Conservation (phyloP, 1,140 invertebrate genomes). For the Drosophila prosaltans region DNA sequence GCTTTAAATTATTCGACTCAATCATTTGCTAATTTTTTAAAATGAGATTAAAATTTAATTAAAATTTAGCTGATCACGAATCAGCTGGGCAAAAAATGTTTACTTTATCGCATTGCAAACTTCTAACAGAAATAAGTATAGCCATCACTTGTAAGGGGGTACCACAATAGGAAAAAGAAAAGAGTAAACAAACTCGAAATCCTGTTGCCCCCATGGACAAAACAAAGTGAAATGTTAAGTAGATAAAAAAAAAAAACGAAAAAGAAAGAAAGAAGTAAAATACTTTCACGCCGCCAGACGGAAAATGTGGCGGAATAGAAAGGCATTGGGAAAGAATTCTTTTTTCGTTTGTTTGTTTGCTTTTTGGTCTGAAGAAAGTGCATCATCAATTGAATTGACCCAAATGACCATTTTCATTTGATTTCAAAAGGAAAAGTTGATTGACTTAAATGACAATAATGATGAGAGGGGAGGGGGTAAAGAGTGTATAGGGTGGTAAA, state of each 20-base stretch:
- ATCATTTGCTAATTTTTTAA: no score
- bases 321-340: constrained; percentile 46
- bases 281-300: constrained; percentile 63
- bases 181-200: constrained; percentile 35
- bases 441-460: constrained; percentile 66
- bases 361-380: constrained; percentile 64
- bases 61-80: no score
- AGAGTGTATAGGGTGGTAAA: background rate
- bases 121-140: background rate
- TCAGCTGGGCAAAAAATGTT: no score
- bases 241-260: constrained; percentile 16
- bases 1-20: no score
- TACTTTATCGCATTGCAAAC: background rate
- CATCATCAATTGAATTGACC: constrained; percentile 72
- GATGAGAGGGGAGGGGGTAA: constrained; percentile 40
- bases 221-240: constrained; percentile 23
- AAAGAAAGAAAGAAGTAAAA: constrained; percentile 37
- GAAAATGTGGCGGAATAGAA: constrained; percentile 34
- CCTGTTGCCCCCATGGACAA: constrained; percentile 32
- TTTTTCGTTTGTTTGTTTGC: constrained; percentile 10
- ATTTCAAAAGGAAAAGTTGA: constrained; percentile 79
- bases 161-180: background rate
- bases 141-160: background rate
- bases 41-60: no score
- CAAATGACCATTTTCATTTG: constrained; percentile 75